Conservation (phyloP, 2,888 invertebrate species). For the Calameuta idolon region DNA sequence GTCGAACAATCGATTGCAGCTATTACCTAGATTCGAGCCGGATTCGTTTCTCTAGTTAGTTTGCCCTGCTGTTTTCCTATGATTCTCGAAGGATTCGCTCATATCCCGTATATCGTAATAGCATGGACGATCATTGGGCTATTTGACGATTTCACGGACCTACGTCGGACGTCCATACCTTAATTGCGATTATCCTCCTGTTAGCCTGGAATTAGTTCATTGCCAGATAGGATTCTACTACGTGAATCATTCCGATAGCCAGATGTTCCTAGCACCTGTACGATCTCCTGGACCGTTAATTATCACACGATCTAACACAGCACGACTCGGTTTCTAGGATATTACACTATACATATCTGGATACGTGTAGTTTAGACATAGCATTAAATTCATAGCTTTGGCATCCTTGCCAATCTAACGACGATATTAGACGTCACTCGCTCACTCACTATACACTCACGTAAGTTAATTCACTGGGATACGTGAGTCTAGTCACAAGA, state of each 20-base stretch:
- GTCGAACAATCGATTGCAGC: background rate
- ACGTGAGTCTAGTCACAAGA: background rate
- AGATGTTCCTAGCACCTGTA: background rate
- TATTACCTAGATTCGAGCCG: background rate
- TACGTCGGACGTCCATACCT: background rate
- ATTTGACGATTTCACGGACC: background rate
- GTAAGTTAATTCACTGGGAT: background rate
- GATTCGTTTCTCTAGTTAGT: background rate
- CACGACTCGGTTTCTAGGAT: background rate
- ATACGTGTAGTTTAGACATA: background rate
- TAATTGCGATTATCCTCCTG: background rate
- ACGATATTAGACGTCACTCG: background rate
- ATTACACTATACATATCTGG: background rate
- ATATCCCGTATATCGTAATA: background rate
- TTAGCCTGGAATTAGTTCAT: background rate
- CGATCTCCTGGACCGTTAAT: constrained; percentile 3
- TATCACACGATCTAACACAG: background rate
- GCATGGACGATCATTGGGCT: background rate
- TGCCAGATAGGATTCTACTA: background rate
- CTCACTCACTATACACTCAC: no score
- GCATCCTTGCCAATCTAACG: background rate
- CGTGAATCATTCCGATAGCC: constrained; percentile 1
- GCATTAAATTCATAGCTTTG: background rate
- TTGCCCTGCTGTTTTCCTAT: background rate
- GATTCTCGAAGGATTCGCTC: background rate